Percentiles rank a stretch among this genome's conserved stretches.
phyloP scores from a whole-genome alignment of 2,888 invertebrate genomes.

The Teleiodes luculella region DNA sequence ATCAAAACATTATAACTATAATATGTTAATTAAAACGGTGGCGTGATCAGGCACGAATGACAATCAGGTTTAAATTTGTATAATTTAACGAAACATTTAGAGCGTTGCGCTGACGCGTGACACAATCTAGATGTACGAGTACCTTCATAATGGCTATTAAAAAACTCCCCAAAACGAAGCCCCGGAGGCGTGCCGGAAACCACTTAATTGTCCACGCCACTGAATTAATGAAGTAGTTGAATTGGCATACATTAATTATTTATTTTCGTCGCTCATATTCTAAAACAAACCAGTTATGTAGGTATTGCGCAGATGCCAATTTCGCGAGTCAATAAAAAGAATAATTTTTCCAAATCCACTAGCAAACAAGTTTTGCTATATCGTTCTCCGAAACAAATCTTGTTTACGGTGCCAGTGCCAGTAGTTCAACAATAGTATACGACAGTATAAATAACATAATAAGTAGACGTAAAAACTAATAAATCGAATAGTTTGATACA shows the following conservation, averaged over 20 bases:
- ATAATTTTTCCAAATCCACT: not conserved
- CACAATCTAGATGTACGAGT: no score
- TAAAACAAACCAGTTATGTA: slow-evolving; percentile 24
- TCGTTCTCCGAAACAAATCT: not conserved
- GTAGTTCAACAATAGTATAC: not conserved
- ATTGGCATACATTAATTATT: slow-evolving; percentile 32
- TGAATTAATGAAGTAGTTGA: slow-evolving; percentile 37
- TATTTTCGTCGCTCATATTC: slow-evolving; percentile 26
- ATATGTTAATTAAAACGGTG: not conserved
- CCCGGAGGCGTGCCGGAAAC: slow-evolving; percentile 49
- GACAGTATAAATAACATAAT: not conserved
- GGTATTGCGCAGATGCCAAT: slow-evolving; percentile 15
- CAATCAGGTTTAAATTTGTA: not conserved
- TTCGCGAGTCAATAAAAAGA: not conserved
- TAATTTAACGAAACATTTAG: slow-evolving; percentile 21
- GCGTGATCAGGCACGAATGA: not conserved
- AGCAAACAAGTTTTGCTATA: not conserved
- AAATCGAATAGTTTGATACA: not conserved
- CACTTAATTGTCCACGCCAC: slow-evolving; percentile 28
- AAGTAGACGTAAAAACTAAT: not conserved
- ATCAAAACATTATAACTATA: no score
- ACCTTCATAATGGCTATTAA: not conserved
- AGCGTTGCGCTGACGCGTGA: slow-evolving; percentile 13
- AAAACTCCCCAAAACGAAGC: not conserved
- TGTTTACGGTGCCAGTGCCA: not conserved